Base-by-base conservation (phyloP, 1,140 invertebrate genomes). In the Drosophila kepulauana region DNA sequence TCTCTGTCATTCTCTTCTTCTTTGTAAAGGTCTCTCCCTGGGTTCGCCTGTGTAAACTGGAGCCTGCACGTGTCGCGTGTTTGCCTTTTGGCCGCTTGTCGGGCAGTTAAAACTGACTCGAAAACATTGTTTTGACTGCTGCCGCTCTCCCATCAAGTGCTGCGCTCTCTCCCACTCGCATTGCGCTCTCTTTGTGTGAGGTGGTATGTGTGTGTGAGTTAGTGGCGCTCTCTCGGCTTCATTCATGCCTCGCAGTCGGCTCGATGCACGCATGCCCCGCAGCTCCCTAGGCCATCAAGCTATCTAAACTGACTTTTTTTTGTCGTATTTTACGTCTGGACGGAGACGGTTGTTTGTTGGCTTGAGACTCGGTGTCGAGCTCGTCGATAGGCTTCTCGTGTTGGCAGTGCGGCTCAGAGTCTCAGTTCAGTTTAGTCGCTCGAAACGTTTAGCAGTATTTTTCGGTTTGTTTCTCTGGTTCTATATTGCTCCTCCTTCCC, bases 351-450 rank as follows among this genome's bases (percentile, higher is more conserved):
- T 61, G 7, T 61, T 13, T 61, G 7, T 61, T 61, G 59, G 77
- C 72, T 78, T 73, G 66, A 54, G 54, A 64, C 59, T 72, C 59
- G 57, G 76, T 54, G 66, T 77, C 59, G 67, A 49, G 15, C 7
- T 35, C 45, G 30, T 59, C 38, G 54, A 25, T 54, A n/a, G 33
- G 54, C 20, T 41, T 41, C 54, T 57, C 25, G 25, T n/a, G 20
- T n/a, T 52, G 66, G 76, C 48, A 38, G 35, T 69, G 72, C 49
- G 64, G 51, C n/a, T 67, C 46, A 33, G 13, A 35, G 51, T 65
- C 66, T 82, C 73, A 87, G 84, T 88, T 84, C 78, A 85, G 85
- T 89, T 88, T 63, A 72, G 85, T 84, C 81, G 74, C 45, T 74
- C 81, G 79, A 52, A 68, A 68, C 79, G 78, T 84, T 88, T 78